A percentile compares a stretch with the other conserved stretches of the same genome.
These are phyloP conservation scores for Molanna angustata DNA, from an alignment of 2,888 invertebrate genomes.

Conservation along the genomic window DNA sequence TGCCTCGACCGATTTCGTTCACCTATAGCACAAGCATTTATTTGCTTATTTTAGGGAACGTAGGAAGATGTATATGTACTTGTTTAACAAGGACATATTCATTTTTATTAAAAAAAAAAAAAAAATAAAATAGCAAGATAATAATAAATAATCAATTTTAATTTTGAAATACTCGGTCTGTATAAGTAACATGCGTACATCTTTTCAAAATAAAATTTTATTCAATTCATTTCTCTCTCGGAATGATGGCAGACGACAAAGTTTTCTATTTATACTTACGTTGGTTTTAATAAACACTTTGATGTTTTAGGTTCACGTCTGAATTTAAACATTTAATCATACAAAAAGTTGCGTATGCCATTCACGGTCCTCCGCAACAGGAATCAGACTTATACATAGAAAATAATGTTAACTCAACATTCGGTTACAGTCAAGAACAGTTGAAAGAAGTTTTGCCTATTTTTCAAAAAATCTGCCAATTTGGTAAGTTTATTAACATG, in stretches of 20 bases:
- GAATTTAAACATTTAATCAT: constrained; percentile 50
- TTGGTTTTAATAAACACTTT: not conserved
- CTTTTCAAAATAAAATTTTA: not conserved
- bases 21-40: too few species aligned
- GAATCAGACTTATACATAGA: constrained; percentile 45
- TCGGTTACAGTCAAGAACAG: constrained; percentile 47
- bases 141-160: too few species aligned
- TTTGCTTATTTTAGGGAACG: too few species aligned
- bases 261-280: not conserved
- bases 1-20: too few species aligned
- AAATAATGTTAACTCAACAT: constrained; percentile 25
- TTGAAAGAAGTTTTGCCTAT: constrained; percentile 46
- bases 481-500: constrained; percentile 48
- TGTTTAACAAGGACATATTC: too few species aligned
- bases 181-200: too few species aligned
- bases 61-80: too few species aligned
- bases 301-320: constrained; percentile 51
- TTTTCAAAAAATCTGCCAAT: constrained; percentile 49
- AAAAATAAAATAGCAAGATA: too few species aligned
- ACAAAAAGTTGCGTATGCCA: constrained; percentile 56
- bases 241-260: not conserved
- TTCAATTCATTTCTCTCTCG: too few species aligned
- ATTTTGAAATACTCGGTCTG: too few species aligned
- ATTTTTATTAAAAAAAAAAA: too few species aligned
- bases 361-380: constrained; percentile 52